phyloP scores from a whole-genome alignment of 2,888 invertebrate genomes.

The Lepidocyrtinus sp. region DNA sequence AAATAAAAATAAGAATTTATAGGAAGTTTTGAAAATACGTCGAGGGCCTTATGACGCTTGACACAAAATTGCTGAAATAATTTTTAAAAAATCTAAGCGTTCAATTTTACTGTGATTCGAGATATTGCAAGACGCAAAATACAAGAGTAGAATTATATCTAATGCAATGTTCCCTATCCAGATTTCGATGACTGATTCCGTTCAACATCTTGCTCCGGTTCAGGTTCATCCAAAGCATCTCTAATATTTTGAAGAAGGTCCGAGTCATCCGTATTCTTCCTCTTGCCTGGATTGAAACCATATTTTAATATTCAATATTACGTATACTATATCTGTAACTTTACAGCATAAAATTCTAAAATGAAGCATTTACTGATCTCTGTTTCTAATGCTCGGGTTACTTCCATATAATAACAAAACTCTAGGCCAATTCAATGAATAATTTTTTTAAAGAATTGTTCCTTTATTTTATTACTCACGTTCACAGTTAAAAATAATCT shows the following conservation, averaged over 20 bases:
- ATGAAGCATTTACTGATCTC: not conserved
- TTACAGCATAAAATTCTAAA: not conserved
- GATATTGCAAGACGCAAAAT: no score
- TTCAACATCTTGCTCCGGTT: slow-evolving; percentile 14
- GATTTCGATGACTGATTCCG: slow-evolving; percentile 25
- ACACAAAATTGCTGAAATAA: no score
- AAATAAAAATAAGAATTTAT: no score
- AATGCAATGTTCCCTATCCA: no score
- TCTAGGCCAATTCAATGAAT: not conserved
- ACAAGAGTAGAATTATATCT: no score
- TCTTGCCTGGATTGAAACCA: slow-evolving; percentile 38
- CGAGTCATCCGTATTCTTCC: slow-evolving; percentile 45
- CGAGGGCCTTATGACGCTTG: no score
- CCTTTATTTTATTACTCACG: not conserved
- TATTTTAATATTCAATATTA: not conserved
- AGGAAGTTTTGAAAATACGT: no score
- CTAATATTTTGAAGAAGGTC: slow-evolving; percentile 43
- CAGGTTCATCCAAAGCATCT: slow-evolving; percentile 34
- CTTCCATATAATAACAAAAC: no score
- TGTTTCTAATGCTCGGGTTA: not conserved
- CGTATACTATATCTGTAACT: not conserved
- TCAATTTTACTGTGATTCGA: no score
- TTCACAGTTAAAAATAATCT: no score
- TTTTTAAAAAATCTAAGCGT: no score
- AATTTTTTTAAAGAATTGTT: not conserved